Conservation (phyloP, 2,113 vertebrate genomes). For the Equus quagga region DNA sequence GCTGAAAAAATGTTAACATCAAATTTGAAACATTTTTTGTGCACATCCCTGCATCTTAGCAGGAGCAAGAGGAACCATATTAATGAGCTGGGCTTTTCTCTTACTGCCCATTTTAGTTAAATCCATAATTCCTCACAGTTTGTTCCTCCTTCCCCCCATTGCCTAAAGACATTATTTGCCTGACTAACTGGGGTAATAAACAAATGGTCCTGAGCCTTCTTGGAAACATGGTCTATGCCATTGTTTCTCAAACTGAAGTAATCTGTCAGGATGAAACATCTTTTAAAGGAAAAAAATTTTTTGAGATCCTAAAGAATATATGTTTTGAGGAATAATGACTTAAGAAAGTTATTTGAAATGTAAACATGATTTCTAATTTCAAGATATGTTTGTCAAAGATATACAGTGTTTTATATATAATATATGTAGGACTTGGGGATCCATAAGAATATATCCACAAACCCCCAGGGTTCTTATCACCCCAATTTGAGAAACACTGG, state of each 20-base stretch:
- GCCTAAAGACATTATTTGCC: background rate
- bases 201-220: background rate
- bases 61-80: background rate
- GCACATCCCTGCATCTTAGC: background rate
- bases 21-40: constrained; percentile 12
- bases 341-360: constrained; percentile 45
- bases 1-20: constrained; percentile 33
- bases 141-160: background rate
- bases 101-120: constrained; percentile 47
- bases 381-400: constrained; percentile 32
- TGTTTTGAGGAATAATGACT: constrained; percentile 56
- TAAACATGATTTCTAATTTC: constrained; percentile 48
- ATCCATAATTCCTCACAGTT: background rate
- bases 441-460: constrained; percentile 51
- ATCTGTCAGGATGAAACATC: constrained; percentile 15
- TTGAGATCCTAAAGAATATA: constrained; percentile 13
- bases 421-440: background rate
- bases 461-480: constrained; percentile 54
- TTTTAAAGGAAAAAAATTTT: constrained; percentile 50
- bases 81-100: background rate
- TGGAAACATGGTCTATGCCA: background rate
- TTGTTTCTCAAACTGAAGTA: constrained; percentile 45
- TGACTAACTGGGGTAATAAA: background rate
- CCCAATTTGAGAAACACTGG: constrained; percentile 61
- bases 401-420: background rate